phyloP scores from a whole-genome alignment of 2,888 invertebrate species.

The Nymphalis polychloros region DNA sequence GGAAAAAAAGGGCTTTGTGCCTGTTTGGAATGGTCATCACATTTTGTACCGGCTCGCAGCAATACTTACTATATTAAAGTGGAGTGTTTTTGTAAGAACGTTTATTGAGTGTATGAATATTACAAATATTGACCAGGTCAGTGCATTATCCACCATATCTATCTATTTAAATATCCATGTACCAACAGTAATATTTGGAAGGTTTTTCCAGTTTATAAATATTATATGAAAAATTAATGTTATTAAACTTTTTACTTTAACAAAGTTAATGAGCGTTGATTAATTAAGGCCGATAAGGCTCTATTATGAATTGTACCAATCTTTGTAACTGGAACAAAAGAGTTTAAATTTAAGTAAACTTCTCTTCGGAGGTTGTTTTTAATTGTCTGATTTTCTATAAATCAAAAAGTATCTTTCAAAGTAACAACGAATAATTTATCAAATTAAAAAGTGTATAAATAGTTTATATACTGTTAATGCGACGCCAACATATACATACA shows the following conservation, averaged over 20 bases:
- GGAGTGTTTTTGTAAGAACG: too few species aligned
- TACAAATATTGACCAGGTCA: too few species aligned
- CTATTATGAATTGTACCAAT: constrained; percentile 18
- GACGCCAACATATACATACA: too few species aligned
- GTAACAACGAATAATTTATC: background rate
- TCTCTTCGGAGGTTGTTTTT: constrained; percentile 16
- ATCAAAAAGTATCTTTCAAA: background rate
- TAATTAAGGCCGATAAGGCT: constrained; percentile 12
- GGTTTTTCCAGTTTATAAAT: background rate
- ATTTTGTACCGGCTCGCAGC: too few species aligned
- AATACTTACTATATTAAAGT: too few species aligned
- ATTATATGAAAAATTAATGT: background rate
- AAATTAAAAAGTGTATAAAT: background rate
- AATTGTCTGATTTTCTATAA: constrained; percentile 15
- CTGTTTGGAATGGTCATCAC: too few species aligned
- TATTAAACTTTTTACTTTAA: constrained; percentile 1
- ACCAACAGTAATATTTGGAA: too few species aligned
- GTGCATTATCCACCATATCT: too few species aligned
- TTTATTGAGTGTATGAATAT: too few species aligned
- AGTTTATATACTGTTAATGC: too few species aligned
- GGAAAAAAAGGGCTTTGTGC: too few species aligned
- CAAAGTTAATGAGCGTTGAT: constrained; percentile 16
- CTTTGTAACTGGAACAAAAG: constrained; percentile 18
- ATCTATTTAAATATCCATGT: too few species aligned
- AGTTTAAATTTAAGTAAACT: constrained; percentile 6